Conservation (phyloP, 1,140 invertebrate species). For the Augochlora pura region DNA sequence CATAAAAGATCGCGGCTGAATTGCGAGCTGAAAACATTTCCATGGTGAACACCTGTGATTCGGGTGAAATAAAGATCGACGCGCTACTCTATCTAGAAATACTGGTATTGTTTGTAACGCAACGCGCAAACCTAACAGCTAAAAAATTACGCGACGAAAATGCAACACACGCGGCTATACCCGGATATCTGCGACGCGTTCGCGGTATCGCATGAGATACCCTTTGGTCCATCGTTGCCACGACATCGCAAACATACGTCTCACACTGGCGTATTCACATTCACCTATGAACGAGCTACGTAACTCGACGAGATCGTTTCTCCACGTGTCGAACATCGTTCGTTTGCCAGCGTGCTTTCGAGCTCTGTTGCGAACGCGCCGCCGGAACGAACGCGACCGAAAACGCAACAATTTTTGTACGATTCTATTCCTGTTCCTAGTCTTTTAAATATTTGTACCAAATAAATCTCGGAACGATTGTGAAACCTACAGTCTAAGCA, state of each 20-base stretch:
- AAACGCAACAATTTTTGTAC: conserved; percentile 10
- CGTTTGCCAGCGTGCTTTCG: neutral
- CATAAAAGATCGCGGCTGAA: no score
- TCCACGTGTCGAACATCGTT: neutral
- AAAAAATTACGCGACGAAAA: neutral
- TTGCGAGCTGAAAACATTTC: no score
- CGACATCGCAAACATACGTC: neutral
- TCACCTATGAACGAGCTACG: neutral
- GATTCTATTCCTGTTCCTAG: conserved; percentile 40
- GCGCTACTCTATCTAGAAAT: conserved; percentile 29
- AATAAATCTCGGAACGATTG: conserved; percentile 52
- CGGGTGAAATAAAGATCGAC: neutral
- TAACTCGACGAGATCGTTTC: neutral
- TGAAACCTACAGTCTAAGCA: conserved; percentile 27
- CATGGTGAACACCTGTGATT: neutral
- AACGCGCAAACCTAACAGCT: conserved; percentile 2
- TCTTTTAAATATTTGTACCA: conserved; percentile 53
- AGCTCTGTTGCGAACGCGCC: neutral
- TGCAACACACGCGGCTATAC: conserved; percentile 1
- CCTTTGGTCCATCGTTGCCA: neutral
- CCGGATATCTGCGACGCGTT: neutral
- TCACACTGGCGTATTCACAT: neutral
- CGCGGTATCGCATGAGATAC: neutral
- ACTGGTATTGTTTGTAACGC: conserved; percentile 29
- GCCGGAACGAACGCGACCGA: neutral